phyloP scores from a whole-genome alignment of 2,797 vertebrate genomes.

The Eulemur mongoz region DNA sequence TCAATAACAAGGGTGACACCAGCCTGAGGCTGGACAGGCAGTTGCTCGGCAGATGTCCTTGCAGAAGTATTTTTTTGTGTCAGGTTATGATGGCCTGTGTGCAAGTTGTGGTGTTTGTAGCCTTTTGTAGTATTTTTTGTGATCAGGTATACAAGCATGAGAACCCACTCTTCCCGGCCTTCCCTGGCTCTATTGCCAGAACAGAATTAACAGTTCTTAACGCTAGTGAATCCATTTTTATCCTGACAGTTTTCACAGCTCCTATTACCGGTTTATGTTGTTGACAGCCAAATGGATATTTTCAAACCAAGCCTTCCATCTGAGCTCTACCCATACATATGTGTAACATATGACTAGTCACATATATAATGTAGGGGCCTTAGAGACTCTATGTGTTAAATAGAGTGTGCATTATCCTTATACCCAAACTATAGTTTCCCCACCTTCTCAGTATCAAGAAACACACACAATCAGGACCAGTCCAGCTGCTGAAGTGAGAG shows the following conservation, averaged over 20 bases:
- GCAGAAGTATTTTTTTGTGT: not conserved
- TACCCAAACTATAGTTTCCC: not conserved
- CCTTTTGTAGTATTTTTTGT: not conserved
- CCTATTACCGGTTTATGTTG: not conserved
- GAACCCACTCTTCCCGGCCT: not conserved
- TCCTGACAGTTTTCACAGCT: not conserved
- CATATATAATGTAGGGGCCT: too few species aligned
- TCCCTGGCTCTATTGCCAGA: too few species aligned
- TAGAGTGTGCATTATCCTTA: not conserved
- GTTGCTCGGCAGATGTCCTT: not conserved
- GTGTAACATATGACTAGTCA: not conserved
- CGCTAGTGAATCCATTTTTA: not conserved
- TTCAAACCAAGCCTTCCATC: not conserved
- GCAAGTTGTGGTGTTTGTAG: not conserved
- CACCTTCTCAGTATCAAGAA: not conserved
- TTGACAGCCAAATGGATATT: not conserved
- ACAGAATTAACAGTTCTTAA: not conserved
- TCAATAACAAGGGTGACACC: not conserved
- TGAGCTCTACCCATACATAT: not conserved
- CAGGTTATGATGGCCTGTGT: not conserved
- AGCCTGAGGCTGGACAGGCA: not conserved
- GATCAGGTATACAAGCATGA: not conserved
- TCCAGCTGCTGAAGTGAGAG: not conserved
- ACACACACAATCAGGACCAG: not conserved
- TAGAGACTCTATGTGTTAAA: not conserved